A percentile compares a stretch with the other conserved stretches of the same genome.
Conservation (phyloP, 2,888 invertebrate species). For the Caenorhabditis macrosperma region DNA sequence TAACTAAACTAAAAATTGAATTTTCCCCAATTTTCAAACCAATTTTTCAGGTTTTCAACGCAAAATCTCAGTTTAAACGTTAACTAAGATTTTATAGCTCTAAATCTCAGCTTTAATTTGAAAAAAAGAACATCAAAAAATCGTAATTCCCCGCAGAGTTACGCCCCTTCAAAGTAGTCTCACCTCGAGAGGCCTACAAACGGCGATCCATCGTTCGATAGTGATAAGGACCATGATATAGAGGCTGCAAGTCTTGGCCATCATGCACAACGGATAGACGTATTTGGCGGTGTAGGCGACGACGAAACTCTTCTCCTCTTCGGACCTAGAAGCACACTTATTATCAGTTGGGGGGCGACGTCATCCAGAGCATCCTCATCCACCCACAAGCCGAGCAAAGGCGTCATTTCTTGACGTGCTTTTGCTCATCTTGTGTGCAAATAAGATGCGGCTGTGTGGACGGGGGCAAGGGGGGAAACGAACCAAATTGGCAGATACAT, state of each 20-base stretch:
- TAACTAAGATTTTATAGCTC: too few relatives aligned
- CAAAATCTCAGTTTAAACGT: too few relatives aligned
- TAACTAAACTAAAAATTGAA: not conserved
- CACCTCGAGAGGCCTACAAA: slow-evolving; percentile 56
- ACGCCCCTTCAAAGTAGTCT: not conserved
- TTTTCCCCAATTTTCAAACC: too few relatives aligned
- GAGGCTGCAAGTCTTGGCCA: slow-evolving; percentile 59
- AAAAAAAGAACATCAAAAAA: not conserved
- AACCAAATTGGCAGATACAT: slow-evolving; percentile 62
- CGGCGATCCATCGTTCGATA: slow-evolving; percentile 59
- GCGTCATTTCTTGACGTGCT: slow-evolving; percentile 32
- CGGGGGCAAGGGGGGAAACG: not conserved
- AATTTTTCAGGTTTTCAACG: too few relatives aligned
- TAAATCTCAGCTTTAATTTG: too few relatives aligned
- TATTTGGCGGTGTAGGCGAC: slow-evolving; percentile 51
- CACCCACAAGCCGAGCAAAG: slow-evolving; percentile 2
- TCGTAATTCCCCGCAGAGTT: not conserved
- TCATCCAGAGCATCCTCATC: too few relatives aligned
- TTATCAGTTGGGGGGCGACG: not conserved
- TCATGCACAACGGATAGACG: slow-evolving; percentile 60
- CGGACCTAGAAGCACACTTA: slow-evolving; percentile 25
- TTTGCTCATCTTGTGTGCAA: slow-evolving; percentile 52
- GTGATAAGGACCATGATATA: slow-evolving; percentile 61
- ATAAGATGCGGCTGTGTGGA: slow-evolving; percentile 24
- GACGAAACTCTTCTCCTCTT: slow-evolving; percentile 44